Percentiles rank a stretch among this genome's conserved stretches.
These are phyloP conservation scores for Panthera tigris DNA, from an alignment of 2,113 vertebrate species.

Conservation along the genomic window DNA sequence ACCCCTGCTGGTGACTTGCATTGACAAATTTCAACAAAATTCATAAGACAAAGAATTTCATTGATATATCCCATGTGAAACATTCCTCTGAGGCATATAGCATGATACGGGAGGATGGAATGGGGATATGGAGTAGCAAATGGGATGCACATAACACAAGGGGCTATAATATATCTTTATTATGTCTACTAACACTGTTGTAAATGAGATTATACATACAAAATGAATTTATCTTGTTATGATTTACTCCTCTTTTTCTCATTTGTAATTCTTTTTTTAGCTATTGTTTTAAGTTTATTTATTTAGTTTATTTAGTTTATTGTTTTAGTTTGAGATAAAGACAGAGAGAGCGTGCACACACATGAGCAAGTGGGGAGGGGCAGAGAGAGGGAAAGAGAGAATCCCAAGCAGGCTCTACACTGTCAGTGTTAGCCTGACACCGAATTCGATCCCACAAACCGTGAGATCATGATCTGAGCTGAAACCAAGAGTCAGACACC, in stretches of 20 bases:
- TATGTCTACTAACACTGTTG: not conserved
- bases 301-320: too few species aligned
- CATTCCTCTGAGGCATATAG: not conserved
- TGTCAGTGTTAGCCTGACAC: too few species aligned
- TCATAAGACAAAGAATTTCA: not conserved
- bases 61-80: not conserved
- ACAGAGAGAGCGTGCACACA: too few species aligned
- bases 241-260: not conserved
- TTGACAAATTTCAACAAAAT: not conserved
- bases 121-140: not conserved
- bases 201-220: not conserved
- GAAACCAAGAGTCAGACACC: too few species aligned
- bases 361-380: too few species aligned
- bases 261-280: not conserved
- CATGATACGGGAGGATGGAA: not conserved
- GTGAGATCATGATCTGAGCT: too few species aligned
- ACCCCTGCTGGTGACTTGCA: not conserved
- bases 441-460: too few species aligned
- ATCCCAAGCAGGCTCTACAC: too few species aligned
- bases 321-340: too few species aligned
- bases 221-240: not conserved
- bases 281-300: too few species aligned
- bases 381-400: too few species aligned
- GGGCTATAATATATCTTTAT: not conserved
- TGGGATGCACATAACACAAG: not conserved